phyloP scores from a whole-genome alignment of 1,140 invertebrate genomes.

The Zaprionus lachaisei region DNA sequence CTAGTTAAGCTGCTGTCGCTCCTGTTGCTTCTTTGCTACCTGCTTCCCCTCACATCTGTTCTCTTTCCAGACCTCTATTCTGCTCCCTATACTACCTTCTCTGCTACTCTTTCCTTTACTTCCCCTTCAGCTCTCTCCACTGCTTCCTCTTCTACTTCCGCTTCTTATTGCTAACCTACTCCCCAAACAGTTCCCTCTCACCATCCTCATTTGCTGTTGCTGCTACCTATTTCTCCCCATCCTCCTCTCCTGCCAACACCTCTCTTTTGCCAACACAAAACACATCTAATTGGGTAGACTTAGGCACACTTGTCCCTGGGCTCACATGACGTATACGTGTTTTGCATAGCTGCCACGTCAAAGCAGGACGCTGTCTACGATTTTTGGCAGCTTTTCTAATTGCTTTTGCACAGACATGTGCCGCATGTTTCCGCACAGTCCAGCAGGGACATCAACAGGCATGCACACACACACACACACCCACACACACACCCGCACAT shows the following conservation, averaged over 20 bases:
- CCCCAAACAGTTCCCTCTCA: background rate
- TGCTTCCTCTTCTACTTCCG: background rate
- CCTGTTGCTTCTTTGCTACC: background rate
- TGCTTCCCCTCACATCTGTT: background rate
- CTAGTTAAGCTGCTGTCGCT: background rate
- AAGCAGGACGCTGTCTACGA: slow-evolving; percentile 28
- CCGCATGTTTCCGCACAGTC: slow-evolving; percentile 10
- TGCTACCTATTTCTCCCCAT: background rate
- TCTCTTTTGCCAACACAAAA: slow-evolving; percentile 31
- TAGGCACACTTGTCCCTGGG: slow-evolving; percentile 39
- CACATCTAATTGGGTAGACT: slow-evolving; percentile 69
- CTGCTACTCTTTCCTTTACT: background rate
- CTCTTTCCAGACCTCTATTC: background rate
- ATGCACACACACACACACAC: background rate
- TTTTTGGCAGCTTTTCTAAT: slow-evolving; percentile 69
- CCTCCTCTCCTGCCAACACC: background rate
- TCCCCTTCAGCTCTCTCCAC: too few species aligned
- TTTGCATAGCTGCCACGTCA: slow-evolving; percentile 58
- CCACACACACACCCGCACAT: background rate
- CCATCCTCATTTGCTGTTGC: background rate
- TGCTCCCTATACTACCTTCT: background rate
- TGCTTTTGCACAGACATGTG: slow-evolving; percentile 52
- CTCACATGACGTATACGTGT: slow-evolving; percentile 71
- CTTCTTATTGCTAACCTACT: background rate
- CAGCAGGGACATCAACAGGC: background rate